These are phyloP conservation scores for Hemibagrus guttatus DNA, from an alignment of 2,797 vertebrate species.

Conservation along the genomic window DNA sequence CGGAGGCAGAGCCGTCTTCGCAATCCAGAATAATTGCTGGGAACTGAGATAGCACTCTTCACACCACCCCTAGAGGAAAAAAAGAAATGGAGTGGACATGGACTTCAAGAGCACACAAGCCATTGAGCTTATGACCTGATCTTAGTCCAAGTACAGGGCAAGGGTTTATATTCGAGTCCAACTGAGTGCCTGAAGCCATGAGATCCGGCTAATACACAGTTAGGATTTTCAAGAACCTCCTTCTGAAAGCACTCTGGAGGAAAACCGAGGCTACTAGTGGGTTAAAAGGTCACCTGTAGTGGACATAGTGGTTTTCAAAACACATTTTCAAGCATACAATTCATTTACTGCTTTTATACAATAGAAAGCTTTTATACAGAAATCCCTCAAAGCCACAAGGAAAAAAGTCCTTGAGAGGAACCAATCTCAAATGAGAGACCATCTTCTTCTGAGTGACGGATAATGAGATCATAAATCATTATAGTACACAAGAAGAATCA, in stretches of 20 bases:
- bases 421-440: not conserved
- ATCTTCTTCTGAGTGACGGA: not conserved
- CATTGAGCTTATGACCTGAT: not conserved
- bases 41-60: not conserved
- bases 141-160: not conserved
- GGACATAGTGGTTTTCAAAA: not conserved
- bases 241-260: slow-evolving; percentile 1
- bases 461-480: not conserved
- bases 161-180: not conserved
- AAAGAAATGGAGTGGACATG: not conserved
- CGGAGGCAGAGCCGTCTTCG: not conserved
- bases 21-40: slow-evolving; percentile 3
- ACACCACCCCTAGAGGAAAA: not conserved
- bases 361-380: not conserved
- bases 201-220: not conserved
- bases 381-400: not conserved
- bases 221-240: not conserved
- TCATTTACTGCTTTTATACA: not conserved
- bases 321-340: not conserved
- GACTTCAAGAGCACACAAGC: not conserved
- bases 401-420: not conserved
- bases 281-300: not conserved
- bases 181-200: slow-evolving; percentile 1
- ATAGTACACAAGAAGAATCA: not conserved
- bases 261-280: not conserved